Base-by-base conservation (phyloP, 1,140 invertebrate genomes). In the Pseudomyrmex dendroicus region DNA sequence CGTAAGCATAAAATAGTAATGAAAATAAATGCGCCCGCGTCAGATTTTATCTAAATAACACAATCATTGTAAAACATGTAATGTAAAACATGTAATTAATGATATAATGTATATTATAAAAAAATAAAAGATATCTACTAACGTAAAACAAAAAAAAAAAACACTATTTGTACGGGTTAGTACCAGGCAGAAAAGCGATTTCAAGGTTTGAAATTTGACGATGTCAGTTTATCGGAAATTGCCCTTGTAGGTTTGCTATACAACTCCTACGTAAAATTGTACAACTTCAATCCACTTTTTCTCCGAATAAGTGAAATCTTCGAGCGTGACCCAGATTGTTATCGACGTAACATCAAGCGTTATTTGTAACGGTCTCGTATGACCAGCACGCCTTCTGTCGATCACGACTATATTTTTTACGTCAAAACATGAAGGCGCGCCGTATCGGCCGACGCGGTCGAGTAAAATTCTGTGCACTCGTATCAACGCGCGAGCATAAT, bases 251-350 rank as follows among this genome's bases (percentile, higher is more conserved):
- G 46, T 59, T 80, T 48, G 64, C 54, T 59, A 7, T 35, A 15
- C 44, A 78, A 77, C 64, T 70, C 61, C 44, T 59, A 72, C 44
- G 54, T 48, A 54, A 70, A 80, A 80, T 80, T 72, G 76, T 80
- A 57, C 57, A 80, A 80, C 66, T 80, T 80, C 76, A 80, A 80
- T 80, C 22, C 35, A 72, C 66, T 80, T 80, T 80, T 80, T 80
- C 35, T 35, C 70, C 66, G 44, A 80, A 54, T 76, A 76, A 76
- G 61, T 48, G 61, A 76, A 76, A 72, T 80, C 76, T 61, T 80
- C 44, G 44, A 59, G 66, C 54, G 66, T 80, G 76, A 80, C 76
- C 76, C 48, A 72, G 66, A 80, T 80, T 80, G 66, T 57, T 80
- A 80, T 80, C 68, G 76, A 72, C 76, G 76, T 80, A 80, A 80